phyloP scores from a whole-genome alignment of 2,888 invertebrate species.

The Gandaritis pyraliata region DNA sequence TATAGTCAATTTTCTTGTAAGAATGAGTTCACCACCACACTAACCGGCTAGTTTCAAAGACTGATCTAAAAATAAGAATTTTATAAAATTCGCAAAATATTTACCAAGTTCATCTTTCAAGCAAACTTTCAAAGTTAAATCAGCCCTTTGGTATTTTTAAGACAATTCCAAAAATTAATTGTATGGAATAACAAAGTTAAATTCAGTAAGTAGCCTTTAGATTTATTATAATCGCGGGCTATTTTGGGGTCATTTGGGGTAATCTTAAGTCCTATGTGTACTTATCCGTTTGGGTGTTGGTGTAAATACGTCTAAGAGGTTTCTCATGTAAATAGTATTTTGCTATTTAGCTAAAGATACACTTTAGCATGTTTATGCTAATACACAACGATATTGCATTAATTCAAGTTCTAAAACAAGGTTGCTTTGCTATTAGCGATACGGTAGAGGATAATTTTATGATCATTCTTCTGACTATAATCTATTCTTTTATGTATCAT shows the following conservation, averaged over 20 bases:
- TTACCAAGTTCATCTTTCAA: too few relatives aligned
- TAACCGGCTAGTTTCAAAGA: background rate
- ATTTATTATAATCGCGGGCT: too few relatives aligned
- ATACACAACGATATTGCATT: conserved; percentile 37
- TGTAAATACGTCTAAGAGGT: conserved; percentile 27
- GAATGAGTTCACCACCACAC: background rate
- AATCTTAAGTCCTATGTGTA: too few relatives aligned
- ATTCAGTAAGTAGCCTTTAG: too few relatives aligned
- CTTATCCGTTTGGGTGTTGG: background rate
- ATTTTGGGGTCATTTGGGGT: too few relatives aligned
- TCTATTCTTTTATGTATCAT: conserved; percentile 7
- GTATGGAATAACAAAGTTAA: too few relatives aligned
- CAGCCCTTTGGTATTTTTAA: too few relatives aligned
- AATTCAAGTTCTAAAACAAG: conserved; percentile 39
- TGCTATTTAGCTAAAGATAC: conserved; percentile 35
- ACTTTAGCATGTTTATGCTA: conserved; percentile 36
- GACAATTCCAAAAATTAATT: too few relatives aligned
- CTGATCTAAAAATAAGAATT: too few relatives aligned
- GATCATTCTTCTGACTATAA: conserved; percentile 37
- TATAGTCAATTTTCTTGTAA: conserved; percentile 7
- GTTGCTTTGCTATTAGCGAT: conserved; percentile 31
- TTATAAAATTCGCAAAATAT: too few relatives aligned
- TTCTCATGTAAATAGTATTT: conserved; percentile 35
- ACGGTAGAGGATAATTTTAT: conserved; percentile 37
- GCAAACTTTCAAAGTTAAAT: too few relatives aligned